Base-by-base conservation (phyloP, 2,113 vertebrate genomes). In the Pungitius pungitius region DNA sequence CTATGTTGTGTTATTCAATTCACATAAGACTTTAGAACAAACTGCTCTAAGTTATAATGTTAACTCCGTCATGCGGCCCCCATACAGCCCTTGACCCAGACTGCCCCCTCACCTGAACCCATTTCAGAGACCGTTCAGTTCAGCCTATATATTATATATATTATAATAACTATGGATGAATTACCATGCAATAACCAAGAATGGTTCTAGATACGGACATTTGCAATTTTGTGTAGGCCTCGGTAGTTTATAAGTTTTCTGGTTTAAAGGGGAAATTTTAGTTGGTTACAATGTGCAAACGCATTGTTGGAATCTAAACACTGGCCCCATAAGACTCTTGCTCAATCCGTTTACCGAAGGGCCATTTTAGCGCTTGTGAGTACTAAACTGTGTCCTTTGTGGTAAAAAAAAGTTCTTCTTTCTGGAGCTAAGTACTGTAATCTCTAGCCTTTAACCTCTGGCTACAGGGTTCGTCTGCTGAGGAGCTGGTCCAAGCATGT, bases 401-500 rank as follows among this genome's bases (percentile, higher is more conserved):
- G 39, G 39, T 12, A 40, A 40, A 40, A 40, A 40, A 11, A 12
- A 11, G 39, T 40, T 8, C 30, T 30, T 30, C 30, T 30, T 30
- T 30, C 30, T 30, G 30, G 14, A 54, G 49, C 26, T 35, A 18
- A 4, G n/a, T n/a, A 11, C 27, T 42, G 8, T 52, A 30, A 77
- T 13, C 6, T 54, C 3, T 4, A 33, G 24, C 18, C 30, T 52
- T 17, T 83, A 26, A 59, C 5, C 33, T 64, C 52, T 74, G 55
- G 18, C n/a, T 24, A 1, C 69, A 94, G 93, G 92, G 92, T 24
- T n/a, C 67, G 0, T 93, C 92, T 70, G 75, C 86, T 14, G 91
- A 90, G 42, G 91, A 94, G 75, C 67, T 94, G 47, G 84, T 92
- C 59, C 69, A 82, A 39, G 93, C 91, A 13, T 94, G 92, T 75